A percentile compares a stretch with the other conserved stretches of the same genome.
Conservation (phyloP, 2,888 invertebrate species). For the Charanyca ferruginea region DNA sequence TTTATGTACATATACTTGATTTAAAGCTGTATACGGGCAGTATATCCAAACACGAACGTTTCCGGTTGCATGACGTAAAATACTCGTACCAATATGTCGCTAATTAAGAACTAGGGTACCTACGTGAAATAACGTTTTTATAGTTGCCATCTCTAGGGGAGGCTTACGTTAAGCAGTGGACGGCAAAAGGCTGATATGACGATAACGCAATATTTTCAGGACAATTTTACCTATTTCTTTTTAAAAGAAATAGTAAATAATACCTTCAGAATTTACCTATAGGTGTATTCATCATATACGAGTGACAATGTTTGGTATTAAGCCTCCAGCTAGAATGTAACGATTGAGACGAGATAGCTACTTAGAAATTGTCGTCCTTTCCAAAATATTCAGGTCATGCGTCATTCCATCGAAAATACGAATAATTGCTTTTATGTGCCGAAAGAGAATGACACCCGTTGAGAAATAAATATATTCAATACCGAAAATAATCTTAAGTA, state of each 20-base stretch:
- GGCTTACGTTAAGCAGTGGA: too few relatives aligned
- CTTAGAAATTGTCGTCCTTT: constrained; percentile 72
- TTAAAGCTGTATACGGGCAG: background rate
- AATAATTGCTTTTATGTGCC: constrained; percentile 86
- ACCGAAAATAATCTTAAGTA: constrained; percentile 85
- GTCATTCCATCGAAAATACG: constrained; percentile 83
- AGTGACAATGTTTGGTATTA: background rate
- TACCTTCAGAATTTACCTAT: too few relatives aligned
- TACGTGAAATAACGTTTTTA: too few relatives aligned
- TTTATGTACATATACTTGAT: background rate
- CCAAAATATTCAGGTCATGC: constrained; percentile 83
- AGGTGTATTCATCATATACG: too few relatives aligned
- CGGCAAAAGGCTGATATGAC: too few relatives aligned
- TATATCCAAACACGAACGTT: background rate
- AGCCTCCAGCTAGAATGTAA: background rate
- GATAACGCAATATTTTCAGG: too few relatives aligned
- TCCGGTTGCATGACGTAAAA: constrained; percentile 7
- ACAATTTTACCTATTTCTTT: too few relatives aligned
- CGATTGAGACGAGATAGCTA: constrained; percentile 31
- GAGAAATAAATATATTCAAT: constrained; percentile 82
- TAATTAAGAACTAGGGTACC: too few relatives aligned
- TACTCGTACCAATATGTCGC: background rate
- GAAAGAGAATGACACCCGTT: constrained; percentile 82
- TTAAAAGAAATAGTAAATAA: too few relatives aligned
- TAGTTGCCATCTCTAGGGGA: too few relatives aligned